These are phyloP conservation scores for Marisa cornuarietis DNA, from an alignment of 1,140 invertebrate species.

Conservation along the genomic window DNA sequence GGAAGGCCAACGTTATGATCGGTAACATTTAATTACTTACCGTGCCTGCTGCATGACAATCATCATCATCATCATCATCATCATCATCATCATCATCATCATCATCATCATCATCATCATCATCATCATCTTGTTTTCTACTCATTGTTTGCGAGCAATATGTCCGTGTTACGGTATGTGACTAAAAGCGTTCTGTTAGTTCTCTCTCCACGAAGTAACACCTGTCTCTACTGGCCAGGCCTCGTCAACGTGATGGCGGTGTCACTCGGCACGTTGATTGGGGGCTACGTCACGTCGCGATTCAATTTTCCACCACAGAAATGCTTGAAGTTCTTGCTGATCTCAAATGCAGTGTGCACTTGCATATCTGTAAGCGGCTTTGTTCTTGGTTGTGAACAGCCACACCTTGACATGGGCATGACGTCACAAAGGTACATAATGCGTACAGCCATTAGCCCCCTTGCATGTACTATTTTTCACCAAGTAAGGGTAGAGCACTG, in stretches of 20 bases:
- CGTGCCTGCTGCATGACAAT: neutral
- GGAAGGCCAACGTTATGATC: conserved; percentile 27
- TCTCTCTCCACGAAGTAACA: too few relatives aligned
- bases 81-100: too few relatives aligned
- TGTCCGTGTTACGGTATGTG: too few relatives aligned
- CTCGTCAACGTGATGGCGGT: neutral
- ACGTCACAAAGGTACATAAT: neutral
- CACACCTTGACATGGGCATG: conserved; percentile 12
- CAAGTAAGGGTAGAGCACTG: too few relatives aligned
- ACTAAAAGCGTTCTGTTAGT: too few relatives aligned
- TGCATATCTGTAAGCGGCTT: conserved; percentile 22
- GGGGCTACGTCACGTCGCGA: conserved; percentile 41
- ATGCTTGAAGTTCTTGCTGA: conserved; percentile 32
- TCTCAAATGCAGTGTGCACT: conserved; percentile 11
- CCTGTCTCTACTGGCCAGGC: neutral
- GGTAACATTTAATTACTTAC: neutral
- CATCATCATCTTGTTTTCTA: too few relatives aligned
- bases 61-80: too few relatives aligned
- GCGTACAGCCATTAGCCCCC: neutral
- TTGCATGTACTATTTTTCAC: neutral
- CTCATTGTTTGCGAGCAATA: too few relatives aligned
- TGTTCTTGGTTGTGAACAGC: conserved; percentile 51
- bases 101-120: too few relatives aligned
- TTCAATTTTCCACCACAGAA: conserved; percentile 41
- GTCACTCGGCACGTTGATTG: conserved; percentile 39